These are phyloP conservation scores for Eupithecia tripunctaria DNA, from an alignment of 2,888 invertebrate genomes.

Conservation along the genomic window DNA sequence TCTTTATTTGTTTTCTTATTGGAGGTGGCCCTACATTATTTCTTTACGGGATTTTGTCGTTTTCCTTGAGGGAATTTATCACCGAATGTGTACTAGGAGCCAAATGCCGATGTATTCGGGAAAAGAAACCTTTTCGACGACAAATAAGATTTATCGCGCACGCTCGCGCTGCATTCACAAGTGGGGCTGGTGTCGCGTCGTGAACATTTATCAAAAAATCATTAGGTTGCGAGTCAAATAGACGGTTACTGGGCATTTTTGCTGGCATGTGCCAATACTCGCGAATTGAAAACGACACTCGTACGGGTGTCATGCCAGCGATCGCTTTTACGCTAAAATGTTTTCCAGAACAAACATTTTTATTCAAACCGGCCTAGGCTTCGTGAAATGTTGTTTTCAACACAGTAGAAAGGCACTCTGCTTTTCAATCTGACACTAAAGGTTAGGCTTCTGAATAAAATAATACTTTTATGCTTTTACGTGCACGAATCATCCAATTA, in stretches of 20 bases:
- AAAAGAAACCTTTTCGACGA: slow-evolving; percentile 53
- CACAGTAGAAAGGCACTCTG: slow-evolving; percentile 9
- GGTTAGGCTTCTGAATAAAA: background rate
- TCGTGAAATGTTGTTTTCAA: slow-evolving; percentile 3
- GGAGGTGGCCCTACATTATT: slow-evolving; percentile 59
- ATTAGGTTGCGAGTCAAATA: slow-evolving; percentile 48
- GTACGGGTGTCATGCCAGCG: slow-evolving; percentile 21
- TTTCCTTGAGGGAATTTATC: slow-evolving; percentile 59
- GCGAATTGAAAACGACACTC: slow-evolving; percentile 32
- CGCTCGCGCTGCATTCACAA: slow-evolving; percentile 54
- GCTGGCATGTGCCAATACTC: slow-evolving; percentile 19
- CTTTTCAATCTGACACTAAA: background rate
- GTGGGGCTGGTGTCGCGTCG: slow-evolving; percentile 43
- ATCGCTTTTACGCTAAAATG: slow-evolving; percentile 33
- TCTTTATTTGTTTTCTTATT: slow-evolving; percentile 41
- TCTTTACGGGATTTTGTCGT: slow-evolving; percentile 58
- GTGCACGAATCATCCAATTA: background rate
- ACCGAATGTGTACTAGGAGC: slow-evolving; percentile 53
- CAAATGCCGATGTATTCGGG: slow-evolving; percentile 52
- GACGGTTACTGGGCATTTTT: slow-evolving; percentile 35
- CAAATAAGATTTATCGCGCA: slow-evolving; percentile 48
- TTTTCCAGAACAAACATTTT: slow-evolving; percentile 23
- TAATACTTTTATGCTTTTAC: background rate
- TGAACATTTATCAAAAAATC: slow-evolving; percentile 57
- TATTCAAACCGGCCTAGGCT: slow-evolving; percentile 8